Evolutionary conservation across 2,113 vertebrate genomes (phyloP), one percentile per base, ranked within the genome.

Genomic region (Paracanthobrama guichenoti): DNA sequence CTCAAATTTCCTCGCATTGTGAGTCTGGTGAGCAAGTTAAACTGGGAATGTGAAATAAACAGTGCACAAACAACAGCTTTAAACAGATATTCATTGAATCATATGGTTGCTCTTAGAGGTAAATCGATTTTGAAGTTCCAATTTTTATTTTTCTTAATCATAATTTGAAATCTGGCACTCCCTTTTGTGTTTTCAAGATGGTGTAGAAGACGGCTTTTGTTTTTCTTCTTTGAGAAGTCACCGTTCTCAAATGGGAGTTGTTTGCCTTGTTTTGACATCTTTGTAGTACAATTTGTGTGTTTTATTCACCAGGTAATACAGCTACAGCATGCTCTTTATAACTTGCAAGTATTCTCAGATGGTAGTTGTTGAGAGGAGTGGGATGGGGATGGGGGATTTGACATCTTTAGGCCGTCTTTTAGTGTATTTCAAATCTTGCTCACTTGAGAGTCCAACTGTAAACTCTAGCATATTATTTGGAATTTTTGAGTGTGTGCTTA

Each of bases 1-100:
- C 55, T 18, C 59, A 86, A 87, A 76, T 77, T 60, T 79, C 71
- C 66, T 46, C 14, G n/a, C 66, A 44, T 74, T 31, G 53, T 73
- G 67, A n/a, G 64, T 79, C 75, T 39, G 48, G 59, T 55, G 48
- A 73, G 46, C 24, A 14, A 55, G 69, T 20, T 62, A 78, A 48
- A 53, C 55, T 76, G 53, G 28, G 73, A 72, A 85, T 85, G 75
- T 79, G 48, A 71, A 57, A 69, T 22, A n/a, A 48, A 46, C 18
- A 10, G 26, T 76, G 73, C 55, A 31, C 76, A 78, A 78, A 39
- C 28, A 62, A 79, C 79, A 6, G 50, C 8, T 57, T 77, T 77
- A 22, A 55, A 77, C 28, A 20, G 59, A 64, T 48, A 26, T 79
- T 66, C 59, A 64, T 79, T 64, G n/a, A 79, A 46, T 64, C 59